Base-by-base conservation (phyloP, 1,140 invertebrate genomes). In the Drosophila paulistorum region DNA sequence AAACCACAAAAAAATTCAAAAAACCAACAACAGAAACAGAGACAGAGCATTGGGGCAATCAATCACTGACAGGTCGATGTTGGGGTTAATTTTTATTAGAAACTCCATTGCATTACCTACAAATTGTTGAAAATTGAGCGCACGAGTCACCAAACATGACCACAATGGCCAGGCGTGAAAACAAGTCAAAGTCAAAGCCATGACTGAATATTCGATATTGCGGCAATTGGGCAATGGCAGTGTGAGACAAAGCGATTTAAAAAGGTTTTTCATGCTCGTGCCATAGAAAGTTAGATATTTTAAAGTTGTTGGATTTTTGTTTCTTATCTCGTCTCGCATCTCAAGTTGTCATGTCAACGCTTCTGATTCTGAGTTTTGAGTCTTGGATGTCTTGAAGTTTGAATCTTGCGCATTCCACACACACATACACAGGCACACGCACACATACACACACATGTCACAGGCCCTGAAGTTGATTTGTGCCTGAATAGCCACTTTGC, bases 341-440 rank as follows among this genome's bases (percentile, higher is more conserved):
- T 89, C 81, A 83, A 89, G 84, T 89, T 89, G 85, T 90, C 84
- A 89, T 89, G 84, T 89, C 84, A 89, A 89, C 84, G 84, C 84
- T 89, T 89, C 84, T 89, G 84, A 89, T 89, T 89, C 85, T 79
- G 70, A 79, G 78, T 82, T 69, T 73, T 75, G 61, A 48, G 41
- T 61, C 6, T 63, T 42, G 54, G 30, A 35, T 17, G 55, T 58
- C 26, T 45, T 62, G 72, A 11, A 37, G 10, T 37, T 11, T 30
- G 35, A 37, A 37, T 39, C 37, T 39, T 74, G 70, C 76, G 61
- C 84, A 89, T 89, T 89, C 84, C 84, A 83, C 76, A 39, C 37
- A 39, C 37, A 39, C 37, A 11, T 1, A 23, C 20, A 3, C 37
- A 39, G 10, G 11, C 37, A 39, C 37, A 39, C 37, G 10, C 37